Percentiles rank a stretch among this genome's conserved stretches.
Evolutionary conservation across 2,888 invertebrate genomes (phyloP).

Genomic region (Scaptomyza cyrtandrae): DNA sequence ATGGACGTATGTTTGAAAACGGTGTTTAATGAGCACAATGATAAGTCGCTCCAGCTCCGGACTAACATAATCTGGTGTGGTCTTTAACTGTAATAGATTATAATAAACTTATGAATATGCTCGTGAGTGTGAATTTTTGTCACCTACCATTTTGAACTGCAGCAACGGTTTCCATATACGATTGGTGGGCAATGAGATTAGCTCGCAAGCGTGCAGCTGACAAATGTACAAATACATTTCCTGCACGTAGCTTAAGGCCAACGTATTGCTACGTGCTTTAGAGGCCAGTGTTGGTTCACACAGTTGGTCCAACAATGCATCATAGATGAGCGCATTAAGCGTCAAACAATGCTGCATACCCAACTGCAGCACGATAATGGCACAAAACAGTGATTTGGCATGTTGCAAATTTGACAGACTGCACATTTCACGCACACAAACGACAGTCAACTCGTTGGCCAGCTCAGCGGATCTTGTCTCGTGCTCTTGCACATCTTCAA

Average conservation of each 20-base stretch:
- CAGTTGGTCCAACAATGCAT: conserved; percentile 28
- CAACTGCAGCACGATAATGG: conserved; percentile 39
- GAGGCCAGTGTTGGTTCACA: neutral
- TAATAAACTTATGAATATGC: neutral
- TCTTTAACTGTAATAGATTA: conserved; percentile 24
- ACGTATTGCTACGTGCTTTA: neutral
- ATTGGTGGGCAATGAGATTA: conserved; percentile 41
- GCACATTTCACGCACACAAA: conserved; percentile 40
- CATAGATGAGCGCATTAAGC: conserved; percentile 40
- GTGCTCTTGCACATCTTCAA: conserved; percentile 17
- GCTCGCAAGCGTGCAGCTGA: conserved; percentile 19
- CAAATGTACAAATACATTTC: conserved; percentile 57
- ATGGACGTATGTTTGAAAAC: conserved; percentile 36
- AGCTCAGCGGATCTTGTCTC: conserved; percentile 11
- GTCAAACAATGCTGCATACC: conserved; percentile 13
- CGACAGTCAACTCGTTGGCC: conserved; percentile 23
- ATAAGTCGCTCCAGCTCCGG: conserved; percentile 34
- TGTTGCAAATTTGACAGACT: conserved; percentile 18
- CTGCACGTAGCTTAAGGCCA: conserved; percentile 13
- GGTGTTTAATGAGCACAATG: conserved; percentile 34
- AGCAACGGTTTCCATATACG: conserved; percentile 58
- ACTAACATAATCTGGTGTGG: conserved; percentile 19
- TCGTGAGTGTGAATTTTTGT: neutral
- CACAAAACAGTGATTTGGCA: conserved; percentile 49
- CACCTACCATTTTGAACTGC: conserved; percentile 50